Evolutionary conservation across 2,888 invertebrate species (phyloP).

Genomic region (Drosophila monieri): DNA sequence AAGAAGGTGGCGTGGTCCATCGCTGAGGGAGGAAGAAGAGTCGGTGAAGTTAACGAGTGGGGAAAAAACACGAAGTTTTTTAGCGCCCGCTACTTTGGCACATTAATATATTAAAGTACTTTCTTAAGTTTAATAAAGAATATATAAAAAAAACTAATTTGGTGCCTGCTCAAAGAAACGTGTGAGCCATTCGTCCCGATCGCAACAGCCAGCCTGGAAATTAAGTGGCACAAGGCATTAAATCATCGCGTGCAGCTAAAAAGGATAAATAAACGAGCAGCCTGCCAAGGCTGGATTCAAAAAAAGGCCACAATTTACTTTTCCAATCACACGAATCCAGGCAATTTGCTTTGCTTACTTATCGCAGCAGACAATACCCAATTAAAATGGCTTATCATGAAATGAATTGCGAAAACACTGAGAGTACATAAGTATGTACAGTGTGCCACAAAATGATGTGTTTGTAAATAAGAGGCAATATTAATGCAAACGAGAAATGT

Average conservation of each 20-base stretch:
- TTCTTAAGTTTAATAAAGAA: too few species aligned
- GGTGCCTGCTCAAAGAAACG: too few species aligned
- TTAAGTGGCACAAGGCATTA: constrained; percentile 78
- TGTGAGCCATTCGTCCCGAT: too few species aligned
- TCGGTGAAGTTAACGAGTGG: too few species aligned
- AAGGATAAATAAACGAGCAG: constrained; percentile 64
- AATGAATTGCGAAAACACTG: not conserved
- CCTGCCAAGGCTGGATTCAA: constrained; percentile 2
- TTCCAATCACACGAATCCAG: constrained; percentile 35
- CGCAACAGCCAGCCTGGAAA: constrained; percentile 63
- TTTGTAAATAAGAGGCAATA: constrained; percentile 12
- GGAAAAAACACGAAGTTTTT: too few species aligned
- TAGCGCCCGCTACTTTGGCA: too few species aligned
- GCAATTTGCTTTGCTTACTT: constrained; percentile 18
- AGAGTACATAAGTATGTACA: not conserved
- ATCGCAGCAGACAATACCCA: constrained; percentile 24
- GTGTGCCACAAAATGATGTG: not conserved
- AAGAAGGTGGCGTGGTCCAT: too few species aligned
- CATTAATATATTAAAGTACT: too few species aligned
- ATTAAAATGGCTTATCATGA: constrained; percentile 26
- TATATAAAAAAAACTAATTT: too few species aligned
- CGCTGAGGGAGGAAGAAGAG: too few species aligned
- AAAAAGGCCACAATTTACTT: constrained; percentile 46
- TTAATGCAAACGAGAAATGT: constrained; percentile 42
- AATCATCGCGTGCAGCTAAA: constrained; percentile 78